Evolutionary conservation across 2,113 vertebrate species (phyloP).

Genomic region (Amblyornis subalaris): DNA sequence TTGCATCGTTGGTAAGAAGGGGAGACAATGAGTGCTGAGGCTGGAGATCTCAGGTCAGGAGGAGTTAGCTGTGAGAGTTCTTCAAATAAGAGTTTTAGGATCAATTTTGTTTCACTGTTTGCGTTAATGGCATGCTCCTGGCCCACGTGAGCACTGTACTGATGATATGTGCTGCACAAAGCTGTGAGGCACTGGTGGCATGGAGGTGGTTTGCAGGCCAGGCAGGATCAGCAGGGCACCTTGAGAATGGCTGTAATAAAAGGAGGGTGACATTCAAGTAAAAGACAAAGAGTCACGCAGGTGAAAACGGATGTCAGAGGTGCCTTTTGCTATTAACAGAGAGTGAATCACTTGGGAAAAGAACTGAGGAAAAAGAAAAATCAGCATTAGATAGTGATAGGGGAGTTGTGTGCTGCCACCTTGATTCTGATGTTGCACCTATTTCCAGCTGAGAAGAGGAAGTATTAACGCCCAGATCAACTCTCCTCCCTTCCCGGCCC

Average conservation of each 20-base stretch:
- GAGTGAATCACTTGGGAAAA: background rate
- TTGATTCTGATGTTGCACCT: background rate
- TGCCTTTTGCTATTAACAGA: background rate
- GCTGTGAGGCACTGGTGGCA: background rate
- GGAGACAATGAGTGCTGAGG: background rate
- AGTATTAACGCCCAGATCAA: background rate
- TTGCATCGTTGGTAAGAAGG: background rate
- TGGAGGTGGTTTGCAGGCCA: background rate
- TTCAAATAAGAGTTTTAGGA: background rate
- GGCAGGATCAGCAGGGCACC: background rate
- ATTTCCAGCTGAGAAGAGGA: background rate
- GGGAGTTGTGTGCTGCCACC: background rate
- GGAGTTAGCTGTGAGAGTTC: background rate
- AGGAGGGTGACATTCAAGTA: conserved; percentile 30
- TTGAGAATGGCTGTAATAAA: background rate
- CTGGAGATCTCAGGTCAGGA: background rate
- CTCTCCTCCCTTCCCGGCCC: background rate
- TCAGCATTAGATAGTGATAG: background rate
- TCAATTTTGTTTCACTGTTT: background rate
- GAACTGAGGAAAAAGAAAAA: background rate
- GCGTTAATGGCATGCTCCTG: background rate
- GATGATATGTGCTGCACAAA: background rate
- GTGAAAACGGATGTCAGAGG: background rate
- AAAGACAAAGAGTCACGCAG: conserved; percentile 10
- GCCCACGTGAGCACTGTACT: background rate